Evolutionary conservation across 2,888 invertebrate species (phyloP).

Genomic region (Apodemia duryi): DNA sequence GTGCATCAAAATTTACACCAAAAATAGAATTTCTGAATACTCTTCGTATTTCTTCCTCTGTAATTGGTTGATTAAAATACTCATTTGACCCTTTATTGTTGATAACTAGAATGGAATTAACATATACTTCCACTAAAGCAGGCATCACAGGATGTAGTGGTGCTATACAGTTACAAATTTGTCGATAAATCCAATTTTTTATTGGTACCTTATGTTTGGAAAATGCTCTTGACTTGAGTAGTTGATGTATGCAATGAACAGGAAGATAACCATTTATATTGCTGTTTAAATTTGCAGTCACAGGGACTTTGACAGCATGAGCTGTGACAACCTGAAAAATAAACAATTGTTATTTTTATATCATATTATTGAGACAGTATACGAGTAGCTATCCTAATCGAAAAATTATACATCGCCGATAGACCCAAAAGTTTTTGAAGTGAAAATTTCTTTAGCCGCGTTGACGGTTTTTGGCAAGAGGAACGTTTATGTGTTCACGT

Average conservation of each 20-base stretch:
- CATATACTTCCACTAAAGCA: slow-evolving; percentile 95
- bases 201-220: slow-evolving; percentile 97
- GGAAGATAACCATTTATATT: slow-evolving; percentile 95
- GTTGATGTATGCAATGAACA: slow-evolving; percentile 97
- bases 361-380: no score
- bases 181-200: slow-evolving; percentile 97
- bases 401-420: no score
- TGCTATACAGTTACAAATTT: slow-evolving; percentile 92
- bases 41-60: slow-evolving; percentile 91
- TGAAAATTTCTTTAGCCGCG: no score
- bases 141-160: slow-evolving; percentile 97
- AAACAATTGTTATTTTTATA: neutral
- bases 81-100: slow-evolving; percentile 83
- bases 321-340: slow-evolving; percentile 88
- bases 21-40: slow-evolving; percentile 90
- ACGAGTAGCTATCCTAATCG: no score
- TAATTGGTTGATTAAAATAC: slow-evolving; percentile 93
- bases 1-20: slow-evolving; percentile 84
- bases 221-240: slow-evolving; percentile 95
- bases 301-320: slow-evolving; percentile 97
- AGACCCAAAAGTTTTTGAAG: no score
- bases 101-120: slow-evolving; percentile 91
- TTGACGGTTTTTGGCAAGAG: no score
- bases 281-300: slow-evolving; percentile 92
- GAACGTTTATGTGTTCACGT: no score